Base-by-base conservation (phyloP, 2,888 invertebrate genomes). In the Clanis bilineata region DNA sequence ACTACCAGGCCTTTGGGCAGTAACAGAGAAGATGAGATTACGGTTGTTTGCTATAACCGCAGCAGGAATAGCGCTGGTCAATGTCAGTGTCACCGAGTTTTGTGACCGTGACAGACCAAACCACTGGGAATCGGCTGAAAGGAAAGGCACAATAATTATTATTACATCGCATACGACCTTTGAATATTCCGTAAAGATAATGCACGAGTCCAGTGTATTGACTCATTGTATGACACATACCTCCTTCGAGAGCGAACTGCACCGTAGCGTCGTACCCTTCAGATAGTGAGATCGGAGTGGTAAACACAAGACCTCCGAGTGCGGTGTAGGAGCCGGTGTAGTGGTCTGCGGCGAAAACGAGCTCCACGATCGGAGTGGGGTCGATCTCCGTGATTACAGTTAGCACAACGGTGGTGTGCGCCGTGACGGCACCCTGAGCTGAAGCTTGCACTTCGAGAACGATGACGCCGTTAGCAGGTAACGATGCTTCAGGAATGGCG, bases 1-100 rank as follows among this genome's bases (percentile, higher is more conserved):
- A 43, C 67, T 70, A 23, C 69, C 71, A 10, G 64, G 60, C 36
- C 67, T 71, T 7, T 64, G 57, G 1, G 79, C 78, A 10, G 58
- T 62, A 23, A 77, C 58, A 5, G 63, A 54, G 25, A 76, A 72
- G 4, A 73, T 58, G 5, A 78, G 61, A 28, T 71, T 69, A 12
- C 67, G 67, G 45, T 72, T 41, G 18, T 41, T 41, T 41, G 41
- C 18, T 18, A 41, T 41, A 9, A 41, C 41, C 7, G 18, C 41
- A 2, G 41, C 41, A 18, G 41, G 41, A 18, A 41, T 41, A 6
- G 41, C 41, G 18, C 18, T 41, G 41, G 41, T 41, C 18, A 41
- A 41, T 18, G 41, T 41, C 41, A 41, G 41, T 18, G 18, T 41
- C 7, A 18, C 41, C 41, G 41, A 18, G 41, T 41, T 41, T 41